Base-by-base conservation (phyloP, 2,113 vertebrate genomes). In the Amphiprion percula region DNA sequence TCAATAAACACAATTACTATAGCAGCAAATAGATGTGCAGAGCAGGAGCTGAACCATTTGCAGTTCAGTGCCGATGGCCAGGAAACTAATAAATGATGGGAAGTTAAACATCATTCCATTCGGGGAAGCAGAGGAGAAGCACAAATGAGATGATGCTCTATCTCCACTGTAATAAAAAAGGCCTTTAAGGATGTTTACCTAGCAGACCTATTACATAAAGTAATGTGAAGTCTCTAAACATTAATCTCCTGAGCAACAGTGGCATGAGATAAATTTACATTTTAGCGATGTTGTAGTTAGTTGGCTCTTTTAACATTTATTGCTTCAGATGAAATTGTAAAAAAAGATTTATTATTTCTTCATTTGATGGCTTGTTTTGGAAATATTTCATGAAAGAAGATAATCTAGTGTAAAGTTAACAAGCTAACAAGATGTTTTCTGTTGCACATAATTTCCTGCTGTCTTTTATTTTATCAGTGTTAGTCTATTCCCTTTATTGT, bases 1-100 rank as follows among this genome's bases (percentile, higher is more conserved):
- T 92, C 83, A 85, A 88, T 90, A 86, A 89, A 88, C 84, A 83
- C 83, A 88, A 89, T 93, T 83, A 91, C 77, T 66, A 24, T 68
- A 63, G 71, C 74, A n/a, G 59, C 19, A 28, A 78, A 80, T 74
- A 49, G 73, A 83, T 77, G 73, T 74, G 77, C 77, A 52, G 46
- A 83, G 39, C 64, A 68, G 68, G 59, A 69, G 67, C 77, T 64
- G 62, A 64, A 16, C 79, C 56, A 83, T 78, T 84, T 80, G 60
- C 24, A 53, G 68, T 64, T 60, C 61, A 81, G 62, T 67, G 76
- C 88, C 19, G 21, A 65, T 53, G 80, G 85, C 68, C 21, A 28
- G 50, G 58, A 74, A 89, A 78, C 74, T 84, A 88, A 92, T 90
- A 85, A 90, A 88, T 83, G 74, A 88, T 87, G 60, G 80, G 75